phyloP scores from a whole-genome alignment of 2,888 invertebrate species.

The Rhagium mordax region DNA sequence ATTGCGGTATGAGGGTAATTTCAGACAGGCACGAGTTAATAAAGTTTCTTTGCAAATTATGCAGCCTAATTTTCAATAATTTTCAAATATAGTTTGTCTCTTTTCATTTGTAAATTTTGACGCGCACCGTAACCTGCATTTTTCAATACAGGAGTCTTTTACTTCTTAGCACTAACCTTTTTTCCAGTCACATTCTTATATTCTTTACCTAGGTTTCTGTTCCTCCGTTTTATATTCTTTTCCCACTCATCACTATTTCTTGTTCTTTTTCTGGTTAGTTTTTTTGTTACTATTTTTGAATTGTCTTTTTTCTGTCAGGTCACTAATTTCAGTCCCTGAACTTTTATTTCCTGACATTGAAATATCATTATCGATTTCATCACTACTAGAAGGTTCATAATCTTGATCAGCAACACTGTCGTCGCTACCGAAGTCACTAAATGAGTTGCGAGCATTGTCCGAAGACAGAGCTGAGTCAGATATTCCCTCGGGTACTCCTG shows the following conservation, averaged over 20 bases:
- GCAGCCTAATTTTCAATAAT: background rate
- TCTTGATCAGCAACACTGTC: too few relatives aligned
- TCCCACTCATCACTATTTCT: background rate
- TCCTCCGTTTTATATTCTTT: background rate
- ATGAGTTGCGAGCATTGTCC: too few relatives aligned
- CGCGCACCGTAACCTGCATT: background rate
- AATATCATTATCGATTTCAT: background rate
- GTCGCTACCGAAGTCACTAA: too few relatives aligned
- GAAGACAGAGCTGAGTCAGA: too few relatives aligned
- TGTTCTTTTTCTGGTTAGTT: too few relatives aligned
- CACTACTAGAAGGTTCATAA: background rate
- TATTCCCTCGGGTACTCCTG: too few relatives aligned
- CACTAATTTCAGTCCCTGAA: too few relatives aligned
- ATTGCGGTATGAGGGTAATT: too few relatives aligned
- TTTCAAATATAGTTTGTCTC: background rate
- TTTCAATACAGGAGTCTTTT: background rate
- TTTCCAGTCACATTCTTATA: background rate
- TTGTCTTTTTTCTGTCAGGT: too few relatives aligned
- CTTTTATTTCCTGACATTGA: background rate
- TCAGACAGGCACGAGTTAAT: background rate
- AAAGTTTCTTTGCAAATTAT: background rate
- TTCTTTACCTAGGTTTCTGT: background rate
- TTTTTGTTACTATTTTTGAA: too few relatives aligned
- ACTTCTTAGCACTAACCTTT: background rate
- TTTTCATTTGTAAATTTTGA: background rate